Percentiles rank a stretch among this genome's conserved stretches.
These are phyloP conservation scores for Musca domestica DNA, from an alignment of 1,140 invertebrate species.

Conservation along the genomic window DNA sequence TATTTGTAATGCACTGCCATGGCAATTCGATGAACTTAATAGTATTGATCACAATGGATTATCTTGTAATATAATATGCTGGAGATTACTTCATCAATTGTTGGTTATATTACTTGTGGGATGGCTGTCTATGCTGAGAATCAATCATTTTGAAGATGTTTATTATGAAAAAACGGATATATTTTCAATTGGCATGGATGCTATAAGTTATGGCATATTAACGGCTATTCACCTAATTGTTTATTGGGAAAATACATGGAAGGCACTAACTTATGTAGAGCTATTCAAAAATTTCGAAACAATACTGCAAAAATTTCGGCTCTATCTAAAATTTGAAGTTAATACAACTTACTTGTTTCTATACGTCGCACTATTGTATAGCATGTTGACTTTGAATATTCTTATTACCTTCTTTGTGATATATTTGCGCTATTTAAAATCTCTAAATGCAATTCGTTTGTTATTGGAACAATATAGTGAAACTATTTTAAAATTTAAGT, in stretches of 20 bases:
- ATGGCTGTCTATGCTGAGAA: background rate
- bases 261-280: background rate
- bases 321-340: background rate
- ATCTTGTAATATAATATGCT: background rate
- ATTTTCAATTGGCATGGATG: background rate
- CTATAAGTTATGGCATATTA: background rate
- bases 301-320: background rate
- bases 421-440: background rate
- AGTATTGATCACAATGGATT: background rate
- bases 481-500: background rate
- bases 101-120: background rate
- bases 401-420: background rate
- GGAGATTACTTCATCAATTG: background rate
- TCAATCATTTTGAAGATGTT: background rate
- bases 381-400: background rate
- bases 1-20: background rate
- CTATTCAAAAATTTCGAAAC: slow-evolving; percentile 10
- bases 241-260: slow-evolving; percentile 12
- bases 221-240: background rate
- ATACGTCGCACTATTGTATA: background rate
- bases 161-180: background rate
- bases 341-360: background rate
- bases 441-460: background rate
- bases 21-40: background rate
- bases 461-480: background rate